Conservation (phyloP, 1,140 invertebrate genomes). For the Drosophila melanica region DNA sequence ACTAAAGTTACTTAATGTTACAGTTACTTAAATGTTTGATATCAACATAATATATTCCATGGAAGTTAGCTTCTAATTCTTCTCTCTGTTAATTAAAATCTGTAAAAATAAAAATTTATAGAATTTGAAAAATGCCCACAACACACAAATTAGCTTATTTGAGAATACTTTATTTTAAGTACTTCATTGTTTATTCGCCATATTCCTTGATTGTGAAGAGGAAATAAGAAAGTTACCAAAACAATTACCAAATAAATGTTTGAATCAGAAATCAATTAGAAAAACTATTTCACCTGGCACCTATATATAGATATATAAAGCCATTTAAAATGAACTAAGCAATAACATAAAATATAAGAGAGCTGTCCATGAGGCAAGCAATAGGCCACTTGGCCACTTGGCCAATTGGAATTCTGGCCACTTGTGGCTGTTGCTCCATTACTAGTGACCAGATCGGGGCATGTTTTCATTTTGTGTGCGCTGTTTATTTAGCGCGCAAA, state of each 20-base stretch:
- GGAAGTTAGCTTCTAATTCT: too few species aligned
- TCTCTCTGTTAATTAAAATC: too few species aligned
- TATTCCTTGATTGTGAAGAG: background rate
- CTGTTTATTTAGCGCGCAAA: conserved; percentile 46
- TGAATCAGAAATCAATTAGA: conserved; percentile 17
- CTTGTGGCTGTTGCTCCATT: conserved; percentile 61
- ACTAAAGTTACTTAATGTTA: too few species aligned
- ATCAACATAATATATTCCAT: too few species aligned
- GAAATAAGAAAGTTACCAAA: conserved; percentile 52
- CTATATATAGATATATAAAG: conserved; percentile 1
- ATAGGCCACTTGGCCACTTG: conserved; percentile 51
- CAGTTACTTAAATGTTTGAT: too few species aligned
- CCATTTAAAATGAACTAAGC: conserved; percentile 44
- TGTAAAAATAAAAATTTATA: too few species aligned
- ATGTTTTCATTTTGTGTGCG: conserved; percentile 41
- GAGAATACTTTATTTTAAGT: background rate
- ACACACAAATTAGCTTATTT: too few species aligned
- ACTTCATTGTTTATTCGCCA: background rate
- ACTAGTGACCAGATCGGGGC: conserved; percentile 29
- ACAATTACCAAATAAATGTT: conserved; percentile 29
- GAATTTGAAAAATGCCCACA: too few species aligned
- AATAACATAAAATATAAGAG: conserved; percentile 13
- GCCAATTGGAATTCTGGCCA: conserved; percentile 42
- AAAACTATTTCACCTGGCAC: background rate
- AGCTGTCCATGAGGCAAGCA: conserved; percentile 1